Evolutionary conservation across 2,797 vertebrate genomes (phyloP).

Genomic region (Dipus sagitta): DNA sequence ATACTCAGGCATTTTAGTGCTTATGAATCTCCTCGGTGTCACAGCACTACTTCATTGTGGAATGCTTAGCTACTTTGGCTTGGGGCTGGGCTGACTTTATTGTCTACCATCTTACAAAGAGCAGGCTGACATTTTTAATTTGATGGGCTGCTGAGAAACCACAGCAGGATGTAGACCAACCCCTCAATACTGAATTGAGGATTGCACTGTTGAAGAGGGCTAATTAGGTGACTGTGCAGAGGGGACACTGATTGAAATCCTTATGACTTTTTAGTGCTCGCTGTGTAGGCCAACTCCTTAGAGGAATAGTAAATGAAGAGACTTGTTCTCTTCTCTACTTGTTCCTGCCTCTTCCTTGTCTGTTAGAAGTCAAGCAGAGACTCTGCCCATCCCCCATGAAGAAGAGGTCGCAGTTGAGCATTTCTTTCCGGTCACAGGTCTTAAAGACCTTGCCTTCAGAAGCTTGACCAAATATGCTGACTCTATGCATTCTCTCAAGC

Average conservation of each 20-base stretch:
- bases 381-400: background rate
- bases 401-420: background rate
- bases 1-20: background rate
- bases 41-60: background rate
- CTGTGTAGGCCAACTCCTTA: background rate
- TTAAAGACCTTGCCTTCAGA: background rate
- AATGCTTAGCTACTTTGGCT: constrained; percentile 34
- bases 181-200: constrained; percentile 72
- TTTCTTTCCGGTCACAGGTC: background rate
- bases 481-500: background rate
- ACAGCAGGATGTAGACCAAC: constrained; percentile 75
- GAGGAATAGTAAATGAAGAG: constrained; percentile 52
- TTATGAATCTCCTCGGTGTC: background rate
- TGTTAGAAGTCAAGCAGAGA: background rate
- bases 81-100: constrained; percentile 48
- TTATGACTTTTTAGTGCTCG: background rate
- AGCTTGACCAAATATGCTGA: background rate
- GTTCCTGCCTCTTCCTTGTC: background rate
- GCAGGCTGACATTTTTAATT: constrained; percentile 81
- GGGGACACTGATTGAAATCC: constrained; percentile 67
- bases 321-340: background rate
- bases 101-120: constrained; percentile 70
- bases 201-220: constrained; percentile 76
- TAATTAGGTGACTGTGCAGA: constrained; percentile 75
- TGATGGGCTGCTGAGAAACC: constrained; percentile 77